phyloP scores from a whole-genome alignment of 2,888 invertebrate genomes.

The Zele albiditarsus region DNA sequence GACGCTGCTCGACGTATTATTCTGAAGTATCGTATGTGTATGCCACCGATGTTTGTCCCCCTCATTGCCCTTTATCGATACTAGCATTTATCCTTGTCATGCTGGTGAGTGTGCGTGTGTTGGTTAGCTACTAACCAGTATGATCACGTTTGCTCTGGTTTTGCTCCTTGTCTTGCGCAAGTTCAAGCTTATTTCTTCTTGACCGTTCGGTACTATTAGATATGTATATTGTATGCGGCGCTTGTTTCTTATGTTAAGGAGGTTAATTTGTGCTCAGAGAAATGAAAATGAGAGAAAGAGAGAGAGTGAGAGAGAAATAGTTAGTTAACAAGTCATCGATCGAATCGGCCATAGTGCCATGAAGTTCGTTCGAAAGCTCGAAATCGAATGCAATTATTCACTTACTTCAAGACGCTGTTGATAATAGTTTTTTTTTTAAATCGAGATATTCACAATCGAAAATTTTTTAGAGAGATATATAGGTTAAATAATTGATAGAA shows the following conservation, averaged over 20 bases:
- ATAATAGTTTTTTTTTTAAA: not conserved
- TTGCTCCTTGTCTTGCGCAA: not conserved
- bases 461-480: no score
- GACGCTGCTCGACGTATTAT: slow-evolving; percentile 61
- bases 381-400: not conserved
- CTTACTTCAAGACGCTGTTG: not conserved
- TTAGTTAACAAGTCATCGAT: not conserved
- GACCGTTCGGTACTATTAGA: slow-evolving; percentile 8
- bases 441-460: no score
- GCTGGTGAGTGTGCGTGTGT: not conserved
- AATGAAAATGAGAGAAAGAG: not conserved
- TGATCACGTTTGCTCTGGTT: slow-evolving; percentile 60
- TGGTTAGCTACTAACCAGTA: slow-evolving; percentile 60
- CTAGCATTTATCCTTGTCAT: not conserved
- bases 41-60: slow-evolving; percentile 28
- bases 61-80: slow-evolving; percentile 23
- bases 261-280: not conserved
- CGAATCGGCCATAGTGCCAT: not conserved
- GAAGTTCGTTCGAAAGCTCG: not conserved
- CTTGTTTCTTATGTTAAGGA: not conserved
- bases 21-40: slow-evolving; percentile 55
- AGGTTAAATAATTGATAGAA: no score
- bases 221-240: not conserved
- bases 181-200: slow-evolving; percentile 1
- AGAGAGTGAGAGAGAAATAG: not conserved